Percentiles rank a stretch among this genome's conserved stretches.
Conservation (phyloP, 2,113 vertebrate genomes). For the Guaruba guarouba region DNA sequence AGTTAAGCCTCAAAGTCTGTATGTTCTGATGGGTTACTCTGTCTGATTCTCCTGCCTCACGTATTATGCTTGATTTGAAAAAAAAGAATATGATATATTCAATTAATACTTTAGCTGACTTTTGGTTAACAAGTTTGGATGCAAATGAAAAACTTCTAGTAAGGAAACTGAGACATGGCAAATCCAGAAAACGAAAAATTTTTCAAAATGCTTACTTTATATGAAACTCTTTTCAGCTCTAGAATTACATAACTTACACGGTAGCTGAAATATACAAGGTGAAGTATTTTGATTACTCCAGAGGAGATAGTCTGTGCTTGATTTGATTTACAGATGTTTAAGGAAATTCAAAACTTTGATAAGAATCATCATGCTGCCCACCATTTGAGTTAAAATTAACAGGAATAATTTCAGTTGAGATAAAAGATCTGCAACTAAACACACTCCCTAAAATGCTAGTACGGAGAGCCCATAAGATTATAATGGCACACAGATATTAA, state of each 20-base stretch:
- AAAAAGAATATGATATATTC: background rate
- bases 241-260: background rate
- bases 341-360: background rate
- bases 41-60: background rate
- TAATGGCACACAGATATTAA: background rate
- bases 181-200: background rate
- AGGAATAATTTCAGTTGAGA: background rate
- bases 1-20: background rate
- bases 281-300: background rate
- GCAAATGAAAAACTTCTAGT: background rate
- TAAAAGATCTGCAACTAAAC: background rate
- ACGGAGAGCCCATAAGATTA: background rate
- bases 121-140: background rate
- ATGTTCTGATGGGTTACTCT: background rate
- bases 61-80: background rate
- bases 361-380: background rate
- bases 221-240: background rate
- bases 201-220: background rate
- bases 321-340: conserved; percentile 7
- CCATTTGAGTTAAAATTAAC: background rate
- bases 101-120: background rate
- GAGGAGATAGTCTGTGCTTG: background rate
- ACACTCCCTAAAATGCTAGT: background rate
- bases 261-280: background rate
- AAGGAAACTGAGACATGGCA: background rate